Percentiles rank a stretch among this genome's conserved stretches.
Conservation (phyloP, 2,113 vertebrate species). For the Beaufortia kweichowensis region DNA sequence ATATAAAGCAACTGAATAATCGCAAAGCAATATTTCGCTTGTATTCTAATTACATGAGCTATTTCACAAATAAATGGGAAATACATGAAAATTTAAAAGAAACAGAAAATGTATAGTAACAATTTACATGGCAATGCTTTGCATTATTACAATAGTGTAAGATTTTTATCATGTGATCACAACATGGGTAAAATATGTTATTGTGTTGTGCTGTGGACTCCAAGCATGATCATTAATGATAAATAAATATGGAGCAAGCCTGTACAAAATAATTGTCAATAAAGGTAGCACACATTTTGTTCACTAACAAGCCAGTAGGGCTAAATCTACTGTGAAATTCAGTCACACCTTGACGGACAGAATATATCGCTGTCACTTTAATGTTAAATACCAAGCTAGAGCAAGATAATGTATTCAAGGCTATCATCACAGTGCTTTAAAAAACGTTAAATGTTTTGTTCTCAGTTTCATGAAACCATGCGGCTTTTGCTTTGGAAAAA, state of each 20-base stretch:
- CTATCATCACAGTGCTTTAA: constrained; percentile 55
- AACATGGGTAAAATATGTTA: constrained; percentile 35
- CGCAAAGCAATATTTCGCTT: constrained; percentile 24
- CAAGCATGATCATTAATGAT: constrained; percentile 14
- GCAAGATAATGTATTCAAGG: constrained; percentile 42
- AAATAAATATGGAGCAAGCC: constrained; percentile 40
- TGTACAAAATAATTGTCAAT: constrained; percentile 34
- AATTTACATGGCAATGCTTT: constrained; percentile 44
- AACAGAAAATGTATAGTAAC: constrained; percentile 7
- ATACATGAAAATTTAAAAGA: constrained; percentile 28
- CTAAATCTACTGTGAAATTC: constrained; percentile 16
- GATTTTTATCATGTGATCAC: constrained; percentile 13
- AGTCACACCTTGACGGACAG: constrained; percentile 18
- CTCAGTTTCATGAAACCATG: constrained; percentile 34
- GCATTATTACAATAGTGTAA: constrained; percentile 34
- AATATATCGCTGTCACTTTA: constrained; percentile 40
- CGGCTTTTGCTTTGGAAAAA: constrained; percentile 38
- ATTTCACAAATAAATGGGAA: constrained; percentile 40
- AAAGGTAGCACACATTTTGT: constrained; percentile 7
- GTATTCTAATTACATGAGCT: constrained; percentile 37
- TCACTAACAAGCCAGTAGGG: constrained; percentile 21
- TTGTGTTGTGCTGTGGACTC: constrained; percentile 29
- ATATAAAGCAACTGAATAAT: constrained; percentile 35
- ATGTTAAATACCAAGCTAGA: constrained; percentile 44
- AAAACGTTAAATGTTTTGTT: constrained; percentile 27